A percentile compares a stretch with the other conserved stretches of the same genome.
Evolutionary conservation across 2,113 vertebrate species (phyloP).

Genomic region (Gila orcuttii): DNA sequence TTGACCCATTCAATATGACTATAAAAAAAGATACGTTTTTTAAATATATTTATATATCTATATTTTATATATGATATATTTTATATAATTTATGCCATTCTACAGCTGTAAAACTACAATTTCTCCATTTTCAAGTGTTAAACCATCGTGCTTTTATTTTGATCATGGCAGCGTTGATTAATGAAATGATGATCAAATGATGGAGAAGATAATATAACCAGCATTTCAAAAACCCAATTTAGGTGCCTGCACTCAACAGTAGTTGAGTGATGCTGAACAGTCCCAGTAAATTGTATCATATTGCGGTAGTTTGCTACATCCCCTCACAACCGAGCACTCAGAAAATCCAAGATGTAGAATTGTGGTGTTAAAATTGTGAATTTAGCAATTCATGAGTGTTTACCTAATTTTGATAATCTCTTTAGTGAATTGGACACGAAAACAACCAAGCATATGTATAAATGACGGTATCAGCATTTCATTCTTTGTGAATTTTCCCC

Average conservation of each 20-base stretch:
- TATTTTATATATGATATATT: too few species aligned
- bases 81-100: too few species aligned
- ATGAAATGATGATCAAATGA: background rate
- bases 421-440: conserved; percentile 5
- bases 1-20: background rate
- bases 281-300: background rate
- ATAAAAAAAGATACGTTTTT: background rate
- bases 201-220: background rate
- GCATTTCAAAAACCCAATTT: background rate
- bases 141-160: background rate
- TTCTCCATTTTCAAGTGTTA: background rate
- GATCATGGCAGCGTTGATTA: background rate
- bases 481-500: background rate
- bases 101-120: background rate
- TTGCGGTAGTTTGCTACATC: background rate
- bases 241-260: background rate
- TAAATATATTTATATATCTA: too few species aligned
- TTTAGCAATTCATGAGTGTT: background rate
- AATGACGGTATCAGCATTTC: background rate
- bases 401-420: background rate
- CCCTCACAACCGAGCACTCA: background rate
- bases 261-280: background rate
- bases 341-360: background rate
- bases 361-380: background rate
- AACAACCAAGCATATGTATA: background rate